These are phyloP conservation scores for Omphaloscelis lunosa DNA, from an alignment of 2,888 invertebrate genomes.

Conservation along the genomic window DNA sequence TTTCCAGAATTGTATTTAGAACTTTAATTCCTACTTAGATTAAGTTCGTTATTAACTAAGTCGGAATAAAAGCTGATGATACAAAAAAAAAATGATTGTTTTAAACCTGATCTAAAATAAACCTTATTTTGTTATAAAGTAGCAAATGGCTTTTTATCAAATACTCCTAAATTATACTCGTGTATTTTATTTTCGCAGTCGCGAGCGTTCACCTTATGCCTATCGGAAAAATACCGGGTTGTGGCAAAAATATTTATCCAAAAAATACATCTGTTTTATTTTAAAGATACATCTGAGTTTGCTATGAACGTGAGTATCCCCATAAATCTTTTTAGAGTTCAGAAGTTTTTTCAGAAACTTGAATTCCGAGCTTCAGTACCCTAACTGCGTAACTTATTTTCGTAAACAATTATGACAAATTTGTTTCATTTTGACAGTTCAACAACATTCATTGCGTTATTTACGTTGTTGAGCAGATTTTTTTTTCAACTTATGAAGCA, in stretches of 20 bases:
- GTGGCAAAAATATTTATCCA: constrained; percentile 56
- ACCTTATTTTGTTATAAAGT: not conserved
- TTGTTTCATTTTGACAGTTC: too few relatives aligned
- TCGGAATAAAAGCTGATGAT: not conserved
- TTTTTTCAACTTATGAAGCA: too few relatives aligned
- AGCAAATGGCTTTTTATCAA: not conserved
- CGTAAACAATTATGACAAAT: too few relatives aligned
- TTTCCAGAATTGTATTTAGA: not conserved
- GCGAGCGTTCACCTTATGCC: constrained; percentile 53
- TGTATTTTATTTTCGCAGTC: constrained; percentile 38
- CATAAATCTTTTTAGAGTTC: not conserved
- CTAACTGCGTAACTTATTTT: too few relatives aligned
- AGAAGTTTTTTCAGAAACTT: not conserved
- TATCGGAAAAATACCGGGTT: constrained; percentile 48
- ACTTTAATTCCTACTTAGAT: not conserved
- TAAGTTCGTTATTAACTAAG: not conserved
- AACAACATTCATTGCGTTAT: too few relatives aligned
- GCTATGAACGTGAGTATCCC: constrained; percentile 53
- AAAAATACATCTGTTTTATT: constrained; percentile 59
- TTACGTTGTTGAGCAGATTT: too few relatives aligned
- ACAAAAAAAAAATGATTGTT: not conserved
- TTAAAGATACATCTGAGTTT: constrained; percentile 57
- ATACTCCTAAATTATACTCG: not conserved
- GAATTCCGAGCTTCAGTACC: not conserved
- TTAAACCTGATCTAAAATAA: not conserved